Evolutionary conservation across 2,113 vertebrate genomes (phyloP).

Genomic region (Semicossyphus pulcher): DNA sequence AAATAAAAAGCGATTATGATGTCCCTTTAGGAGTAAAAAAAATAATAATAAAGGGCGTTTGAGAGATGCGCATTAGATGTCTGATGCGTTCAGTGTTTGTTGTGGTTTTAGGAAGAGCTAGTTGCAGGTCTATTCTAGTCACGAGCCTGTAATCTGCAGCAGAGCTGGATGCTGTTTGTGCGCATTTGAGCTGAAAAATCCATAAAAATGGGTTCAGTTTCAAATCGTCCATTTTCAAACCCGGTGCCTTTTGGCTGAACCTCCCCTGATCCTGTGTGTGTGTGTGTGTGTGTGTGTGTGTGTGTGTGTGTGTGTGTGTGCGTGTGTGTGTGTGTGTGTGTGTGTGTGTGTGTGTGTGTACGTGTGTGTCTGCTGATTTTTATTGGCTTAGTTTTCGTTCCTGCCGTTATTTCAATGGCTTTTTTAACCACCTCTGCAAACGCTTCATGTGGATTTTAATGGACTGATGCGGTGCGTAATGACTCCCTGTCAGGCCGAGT

Average conservation of each 20-base stretch:
- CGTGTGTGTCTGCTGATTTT: constrained; percentile 47
- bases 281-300: not conserved
- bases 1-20: constrained; percentile 36
- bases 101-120: constrained; percentile 38
- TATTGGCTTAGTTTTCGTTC: constrained; percentile 62
- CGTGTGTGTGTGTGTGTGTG: not conserved
- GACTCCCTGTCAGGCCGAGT: constrained; percentile 61
- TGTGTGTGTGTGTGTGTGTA: not conserved
- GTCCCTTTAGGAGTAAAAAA: constrained; percentile 22
- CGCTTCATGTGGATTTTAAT: constrained; percentile 78
- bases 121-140: constrained; percentile 48
- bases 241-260: not conserved
- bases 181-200: constrained; percentile 35
- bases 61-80: constrained; percentile 23
- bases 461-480: constrained; percentile 76
- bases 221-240: constrained; percentile 48
- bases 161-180: constrained; percentile 9
- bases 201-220: constrained; percentile 23
- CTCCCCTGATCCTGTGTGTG: constrained; percentile 5
- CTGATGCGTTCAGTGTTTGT: constrained; percentile 36
- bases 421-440: constrained; percentile 64
- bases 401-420: constrained; percentile 63
- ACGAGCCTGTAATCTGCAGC: constrained; percentile 52
- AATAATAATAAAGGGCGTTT: constrained; percentile 50
- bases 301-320: constrained; percentile 11